These are phyloP conservation scores for Papilio machaon DNA, from an alignment of 1,140 invertebrate genomes.

Conservation along the genomic window DNA sequence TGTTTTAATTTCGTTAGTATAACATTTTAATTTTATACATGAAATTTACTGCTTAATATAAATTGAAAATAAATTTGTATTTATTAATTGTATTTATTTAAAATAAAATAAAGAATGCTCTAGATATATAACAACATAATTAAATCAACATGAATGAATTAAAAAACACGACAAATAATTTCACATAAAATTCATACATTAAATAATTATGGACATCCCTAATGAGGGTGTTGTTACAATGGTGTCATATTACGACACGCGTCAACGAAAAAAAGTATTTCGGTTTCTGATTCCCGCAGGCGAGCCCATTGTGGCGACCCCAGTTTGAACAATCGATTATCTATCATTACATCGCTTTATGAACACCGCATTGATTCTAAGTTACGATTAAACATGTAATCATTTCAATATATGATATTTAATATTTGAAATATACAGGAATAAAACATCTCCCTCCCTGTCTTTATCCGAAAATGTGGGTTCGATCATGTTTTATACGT, in stretches of 20 bases:
- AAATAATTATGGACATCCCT: conserved; percentile 37
- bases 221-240: conserved; percentile 58
- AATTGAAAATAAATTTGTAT: too few relatives aligned
- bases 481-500: too few relatives aligned
- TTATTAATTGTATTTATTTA: too few relatives aligned
- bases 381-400: conserved; percentile 9
- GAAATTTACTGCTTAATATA: too few relatives aligned
- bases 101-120: too few relatives aligned
- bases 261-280: conserved; percentile 43
- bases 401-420: not conserved
- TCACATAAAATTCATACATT: not conserved
- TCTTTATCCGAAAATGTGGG: too few relatives aligned
- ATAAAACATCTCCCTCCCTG: too few relatives aligned
- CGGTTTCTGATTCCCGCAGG: conserved; percentile 42
- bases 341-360: conserved; percentile 16
- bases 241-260: conserved; percentile 68
- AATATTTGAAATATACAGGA: not conserved
- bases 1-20: too few relatives aligned
- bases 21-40: too few relatives aligned
- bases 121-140: too few relatives aligned
- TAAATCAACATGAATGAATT: not conserved
- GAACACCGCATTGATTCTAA: conserved; percentile 8
- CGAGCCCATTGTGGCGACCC: conserved; percentile 45
- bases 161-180: not conserved
- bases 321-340: conserved; percentile 19